Evolutionary conservation across 2,888 invertebrate species (phyloP).

Genomic region (Drosophila maculinotata): DNA sequence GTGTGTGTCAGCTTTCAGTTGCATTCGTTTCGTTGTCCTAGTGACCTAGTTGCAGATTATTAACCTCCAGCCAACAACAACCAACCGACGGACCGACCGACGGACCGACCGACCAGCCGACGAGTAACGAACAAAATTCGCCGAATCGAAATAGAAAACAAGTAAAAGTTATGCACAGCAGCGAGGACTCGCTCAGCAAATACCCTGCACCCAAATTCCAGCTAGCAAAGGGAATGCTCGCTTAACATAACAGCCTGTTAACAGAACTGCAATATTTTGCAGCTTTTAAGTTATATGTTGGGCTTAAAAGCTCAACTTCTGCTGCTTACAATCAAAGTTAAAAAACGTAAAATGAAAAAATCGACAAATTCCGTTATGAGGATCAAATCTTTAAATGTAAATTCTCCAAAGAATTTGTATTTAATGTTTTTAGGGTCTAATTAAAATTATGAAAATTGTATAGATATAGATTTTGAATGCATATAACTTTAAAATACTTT

Average conservation of each 20-base stretch:
- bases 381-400: too few species aligned
- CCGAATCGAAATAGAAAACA: constrained; percentile 59
- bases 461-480: too few species aligned
- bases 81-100: constrained; percentile 11
- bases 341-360: not conserved
- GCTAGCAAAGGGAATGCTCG: not conserved
- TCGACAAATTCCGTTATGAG: too few species aligned
- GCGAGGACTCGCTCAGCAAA: not conserved
- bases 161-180: constrained; percentile 44
- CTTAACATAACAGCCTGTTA: too few species aligned
- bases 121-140: constrained; percentile 33
- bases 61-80: constrained; percentile 76
- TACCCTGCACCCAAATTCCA: too few species aligned
- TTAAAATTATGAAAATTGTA: too few species aligned
- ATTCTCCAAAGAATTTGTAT: too few species aligned
- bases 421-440: too few species aligned
- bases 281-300: not conserved
- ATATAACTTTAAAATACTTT: too few species aligned
- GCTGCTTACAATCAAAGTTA: too few species aligned
- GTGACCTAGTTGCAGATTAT: constrained; percentile 84
- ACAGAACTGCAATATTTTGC: not conserved
- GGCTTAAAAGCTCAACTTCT: too few species aligned
- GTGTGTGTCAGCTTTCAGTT: constrained; percentile 48
- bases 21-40: constrained; percentile 82
- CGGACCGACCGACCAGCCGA: constrained; percentile 19